Base-by-base conservation (phyloP, 2,797 vertebrate species). In the Oryzias dopingdopingensis region DNA sequence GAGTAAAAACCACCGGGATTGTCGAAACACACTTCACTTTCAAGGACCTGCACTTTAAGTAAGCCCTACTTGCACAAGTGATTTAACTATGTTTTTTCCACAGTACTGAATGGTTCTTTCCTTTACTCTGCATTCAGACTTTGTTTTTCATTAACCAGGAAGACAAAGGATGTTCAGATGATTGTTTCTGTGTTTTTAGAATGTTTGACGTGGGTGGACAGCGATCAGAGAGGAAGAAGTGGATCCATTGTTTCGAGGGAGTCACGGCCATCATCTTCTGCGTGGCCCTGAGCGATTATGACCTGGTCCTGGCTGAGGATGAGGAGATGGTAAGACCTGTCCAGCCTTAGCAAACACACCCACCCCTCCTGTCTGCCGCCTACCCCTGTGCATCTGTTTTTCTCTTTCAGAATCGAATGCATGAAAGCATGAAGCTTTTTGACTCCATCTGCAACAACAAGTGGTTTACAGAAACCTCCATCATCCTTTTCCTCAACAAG, bases 381-480 rank as follows among this genome's bases (percentile, higher is more conserved):
- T 20, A 66, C 12, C 14, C 3, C 22, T 40, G 3, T 26, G 8
- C 53, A 2, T 54, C 8, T 59, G 42, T 46, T 40, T 37, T 17
- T 18, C 44, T 55, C 22, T 0, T 80, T 63, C 85, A 99, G 97
- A 99, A 99, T 81, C 95, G 97, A 44, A 98, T 99, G 97, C 97
- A 99, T 2, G 97, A 99, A 84, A 99, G 97, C 89, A 99, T 99
- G 97, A 99, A 99, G 85, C 89, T 99, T 60, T 99, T 99, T 2
- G 97, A 99, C 90, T 98, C 96, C 79, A 99, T 99, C 89, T 99
- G 97, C 89, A 99, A 99, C 93, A 99, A 99, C 90, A 99, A 99
- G 67, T 99, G 96, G 96, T 99, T 99, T 86, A 98, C 95, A 20
- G 97, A 99, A 79, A 99, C 97, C 8, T 99, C 97, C 70, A 99